phyloP scores from a whole-genome alignment of 2,797 vertebrate genomes.

The Lacerta agilis region DNA sequence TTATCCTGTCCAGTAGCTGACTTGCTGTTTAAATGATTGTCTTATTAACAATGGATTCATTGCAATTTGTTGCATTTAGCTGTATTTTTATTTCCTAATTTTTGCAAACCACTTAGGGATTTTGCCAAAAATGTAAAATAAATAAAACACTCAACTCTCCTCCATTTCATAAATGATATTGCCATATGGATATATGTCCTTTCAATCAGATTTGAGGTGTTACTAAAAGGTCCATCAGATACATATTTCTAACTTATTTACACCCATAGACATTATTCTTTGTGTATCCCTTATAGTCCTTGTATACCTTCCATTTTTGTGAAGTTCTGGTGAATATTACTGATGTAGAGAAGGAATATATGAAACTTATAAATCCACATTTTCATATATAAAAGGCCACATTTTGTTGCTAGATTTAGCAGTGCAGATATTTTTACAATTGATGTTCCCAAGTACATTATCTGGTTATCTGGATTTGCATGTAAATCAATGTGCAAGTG shows the following conservation, averaged over 20 bases:
- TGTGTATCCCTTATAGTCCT: neutral
- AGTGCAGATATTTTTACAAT: slow-evolving; percentile 43
- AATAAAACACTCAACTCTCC: neutral
- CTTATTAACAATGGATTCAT: too few relatives aligned
- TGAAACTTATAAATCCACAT: slow-evolving; percentile 25
- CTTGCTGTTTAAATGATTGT: too few relatives aligned
- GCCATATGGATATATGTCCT: neutral
- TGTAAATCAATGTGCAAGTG: slow-evolving; percentile 36
- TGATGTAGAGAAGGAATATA: neutral
- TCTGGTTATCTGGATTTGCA: slow-evolving; percentile 3
- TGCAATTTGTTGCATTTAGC: too few relatives aligned
- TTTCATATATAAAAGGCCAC: slow-evolving; percentile 44
- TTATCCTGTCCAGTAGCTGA: too few relatives aligned
- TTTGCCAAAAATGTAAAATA: too few relatives aligned
- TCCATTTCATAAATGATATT: neutral
- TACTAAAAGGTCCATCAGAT: neutral
- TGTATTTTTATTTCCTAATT: too few relatives aligned
- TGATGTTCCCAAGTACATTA: neutral
- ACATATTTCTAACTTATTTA: neutral
- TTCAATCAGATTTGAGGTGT: neutral
- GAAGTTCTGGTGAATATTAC: neutral
- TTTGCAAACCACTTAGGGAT: neutral
- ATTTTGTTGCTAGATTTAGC: slow-evolving; percentile 40
- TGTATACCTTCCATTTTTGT: neutral
- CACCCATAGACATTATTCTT: neutral